A percentile compares a stretch with the other conserved stretches of the same genome.
phyloP scores from a whole-genome alignment of 2,797 vertebrate species.

The Harpagifer antarcticus region DNA sequence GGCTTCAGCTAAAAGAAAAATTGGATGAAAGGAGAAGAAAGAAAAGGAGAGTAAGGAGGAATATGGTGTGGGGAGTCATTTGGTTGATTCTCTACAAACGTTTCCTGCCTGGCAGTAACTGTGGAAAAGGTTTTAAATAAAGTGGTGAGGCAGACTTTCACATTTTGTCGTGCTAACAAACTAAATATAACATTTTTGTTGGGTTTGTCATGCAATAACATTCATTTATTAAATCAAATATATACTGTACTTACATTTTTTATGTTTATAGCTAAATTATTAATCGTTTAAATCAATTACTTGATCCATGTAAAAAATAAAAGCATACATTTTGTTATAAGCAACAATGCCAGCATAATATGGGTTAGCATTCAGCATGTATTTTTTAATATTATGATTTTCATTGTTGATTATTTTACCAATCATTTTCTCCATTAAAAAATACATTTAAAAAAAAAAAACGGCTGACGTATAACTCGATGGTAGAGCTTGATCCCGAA shows the following conservation, averaged over 20 bases:
- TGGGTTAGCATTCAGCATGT: neutral
- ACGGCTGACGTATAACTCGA: too few relatives aligned
- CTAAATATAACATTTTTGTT: neutral
- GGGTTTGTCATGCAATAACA: neutral
- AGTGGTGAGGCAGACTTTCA: neutral
- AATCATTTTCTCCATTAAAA: neutral
- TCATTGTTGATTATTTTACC: neutral
- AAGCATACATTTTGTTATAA: neutral
- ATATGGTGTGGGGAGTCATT: conserved; percentile 6
- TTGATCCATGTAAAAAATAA: neutral
- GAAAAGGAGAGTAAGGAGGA: neutral
- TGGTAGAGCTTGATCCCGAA: too few relatives aligned
- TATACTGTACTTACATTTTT: too few relatives aligned
- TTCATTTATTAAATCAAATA: too few relatives aligned
- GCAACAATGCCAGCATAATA: neutral
- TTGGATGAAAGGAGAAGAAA: neutral
- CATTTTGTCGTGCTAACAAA: neutral
- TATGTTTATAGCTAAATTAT: neutral
- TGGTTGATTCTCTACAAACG: conserved; percentile 1
- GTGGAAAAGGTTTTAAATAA: neutral
- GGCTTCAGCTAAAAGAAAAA: too few relatives aligned
- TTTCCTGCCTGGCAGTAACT: neutral
- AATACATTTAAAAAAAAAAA: neutral
- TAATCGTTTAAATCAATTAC: neutral
- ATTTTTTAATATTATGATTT: neutral